These are phyloP conservation scores for Urocyon cinereoargenteus DNA, from an alignment of 2,797 vertebrate genomes.

Conservation along the genomic window DNA sequence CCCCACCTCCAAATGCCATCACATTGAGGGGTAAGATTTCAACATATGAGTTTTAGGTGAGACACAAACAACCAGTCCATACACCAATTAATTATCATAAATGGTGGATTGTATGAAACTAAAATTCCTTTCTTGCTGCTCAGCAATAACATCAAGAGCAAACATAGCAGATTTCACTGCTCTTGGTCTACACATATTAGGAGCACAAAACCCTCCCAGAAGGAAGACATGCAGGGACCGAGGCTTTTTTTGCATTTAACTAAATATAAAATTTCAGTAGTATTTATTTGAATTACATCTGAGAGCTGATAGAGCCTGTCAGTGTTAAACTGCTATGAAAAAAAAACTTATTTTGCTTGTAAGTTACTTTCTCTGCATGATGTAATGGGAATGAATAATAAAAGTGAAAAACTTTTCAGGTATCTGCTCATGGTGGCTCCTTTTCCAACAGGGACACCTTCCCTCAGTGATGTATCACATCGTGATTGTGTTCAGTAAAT, in stretches of 20 bases:
- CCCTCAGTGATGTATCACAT: accelerated
- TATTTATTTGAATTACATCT: background rate
- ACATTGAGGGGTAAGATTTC: no score
- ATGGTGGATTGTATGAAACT: background rate
- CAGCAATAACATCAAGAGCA: background rate
- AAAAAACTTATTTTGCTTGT: background rate
- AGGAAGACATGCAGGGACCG: background rate
- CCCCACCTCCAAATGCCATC: background rate
- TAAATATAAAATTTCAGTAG: background rate
- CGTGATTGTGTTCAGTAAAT: accelerated
- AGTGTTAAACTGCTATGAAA: background rate
- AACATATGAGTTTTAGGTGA: background rate
- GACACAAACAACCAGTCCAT: background rate
- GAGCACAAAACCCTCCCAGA: background rate
- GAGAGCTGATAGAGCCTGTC: no score
- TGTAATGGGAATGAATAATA: accelerated
- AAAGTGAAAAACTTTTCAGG: no score
- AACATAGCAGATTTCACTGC: background rate
- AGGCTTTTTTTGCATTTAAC: background rate
- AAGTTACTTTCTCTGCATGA: background rate
- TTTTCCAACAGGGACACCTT: background rate
- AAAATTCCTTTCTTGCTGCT: background rate
- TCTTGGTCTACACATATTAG: background rate
- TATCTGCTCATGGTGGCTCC: accelerated
- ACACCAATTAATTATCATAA: no score